phyloP scores from a whole-genome alignment of 2,888 invertebrate genomes.

The Scaptomyza cyrtandrae region DNA sequence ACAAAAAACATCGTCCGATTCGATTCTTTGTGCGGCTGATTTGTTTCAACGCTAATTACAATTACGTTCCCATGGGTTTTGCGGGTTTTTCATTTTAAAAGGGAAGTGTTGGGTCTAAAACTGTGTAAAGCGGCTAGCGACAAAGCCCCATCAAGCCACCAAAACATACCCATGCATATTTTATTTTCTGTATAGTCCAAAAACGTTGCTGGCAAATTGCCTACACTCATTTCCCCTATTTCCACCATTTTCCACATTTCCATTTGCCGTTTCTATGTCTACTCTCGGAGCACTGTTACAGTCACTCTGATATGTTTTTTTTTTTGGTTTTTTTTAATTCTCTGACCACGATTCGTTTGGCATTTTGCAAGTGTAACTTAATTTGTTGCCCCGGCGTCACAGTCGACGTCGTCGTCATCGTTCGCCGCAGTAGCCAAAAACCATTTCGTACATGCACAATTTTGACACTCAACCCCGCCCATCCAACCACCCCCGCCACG shows the following conservation, averaged over 20 bases:
- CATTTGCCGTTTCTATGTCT: constrained; percentile 25
- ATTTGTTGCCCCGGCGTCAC: constrained; percentile 49
- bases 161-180: constrained; percentile 74
- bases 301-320: constrained; percentile 1
- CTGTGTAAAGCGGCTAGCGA: constrained; percentile 5
- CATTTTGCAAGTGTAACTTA: constrained; percentile 74
- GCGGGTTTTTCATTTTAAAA: not conserved
- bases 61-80: constrained; percentile 50
- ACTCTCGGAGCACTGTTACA: constrained; percentile 13
- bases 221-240: constrained; percentile 17
- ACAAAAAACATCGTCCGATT: not conserved
- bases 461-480: constrained; percentile 58
- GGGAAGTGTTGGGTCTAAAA: not conserved
- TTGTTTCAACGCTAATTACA: constrained; percentile 67
- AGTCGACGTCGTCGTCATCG: constrained; percentile 10
- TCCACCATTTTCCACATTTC: constrained; percentile 13
- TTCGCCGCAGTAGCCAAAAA: constrained; percentile 55
- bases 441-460: constrained; percentile 76
- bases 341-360: constrained; percentile 61
- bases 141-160: constrained; percentile 50
- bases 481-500: constrained; percentile 19
- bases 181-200: constrained; percentile 51
- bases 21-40: constrained; percentile 57
- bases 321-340: constrained; percentile 14
- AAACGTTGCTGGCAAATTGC: constrained; percentile 47